Conservation (phyloP, 2,797 vertebrate species). For the Rhodeus uyekii region DNA sequence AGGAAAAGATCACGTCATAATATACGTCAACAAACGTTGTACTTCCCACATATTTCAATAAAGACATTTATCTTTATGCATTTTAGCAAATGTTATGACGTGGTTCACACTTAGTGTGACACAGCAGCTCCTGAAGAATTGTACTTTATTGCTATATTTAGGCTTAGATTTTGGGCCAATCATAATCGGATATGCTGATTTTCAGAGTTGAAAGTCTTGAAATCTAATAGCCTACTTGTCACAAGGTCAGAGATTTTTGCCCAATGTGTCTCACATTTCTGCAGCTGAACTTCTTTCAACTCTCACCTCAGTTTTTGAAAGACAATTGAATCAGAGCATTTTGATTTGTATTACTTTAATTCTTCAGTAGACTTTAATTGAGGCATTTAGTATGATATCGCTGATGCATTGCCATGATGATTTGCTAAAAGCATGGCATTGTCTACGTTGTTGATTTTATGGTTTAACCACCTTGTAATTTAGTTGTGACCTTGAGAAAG, state of each 20-base stretch:
- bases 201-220: background rate
- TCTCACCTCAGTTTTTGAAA: background rate
- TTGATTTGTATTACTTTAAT: background rate
- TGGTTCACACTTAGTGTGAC: too few relatives aligned
- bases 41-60: background rate
- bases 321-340: too few relatives aligned
- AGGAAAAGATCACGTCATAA: background rate
- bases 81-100: background rate
- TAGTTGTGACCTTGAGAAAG: slow-evolving; percentile 7
- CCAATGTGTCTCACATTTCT: background rate
- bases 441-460: background rate
- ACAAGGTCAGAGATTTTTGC: background rate
- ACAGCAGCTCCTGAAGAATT: too few relatives aligned
- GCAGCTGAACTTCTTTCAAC: background rate
- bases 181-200: background rate
- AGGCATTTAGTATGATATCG: background rate
- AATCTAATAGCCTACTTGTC: background rate
- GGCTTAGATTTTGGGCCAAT: background rate
- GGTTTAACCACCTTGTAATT: background rate
- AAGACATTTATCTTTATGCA: background rate
- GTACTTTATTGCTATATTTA: background rate
- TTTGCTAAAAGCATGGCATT: background rate
- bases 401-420: background rate
- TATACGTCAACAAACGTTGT: too few relatives aligned
- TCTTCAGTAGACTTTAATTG: background rate